These are phyloP conservation scores for Suncus etruscus DNA, from an alignment of 2,113 vertebrate species.

Conservation along the genomic window DNA sequence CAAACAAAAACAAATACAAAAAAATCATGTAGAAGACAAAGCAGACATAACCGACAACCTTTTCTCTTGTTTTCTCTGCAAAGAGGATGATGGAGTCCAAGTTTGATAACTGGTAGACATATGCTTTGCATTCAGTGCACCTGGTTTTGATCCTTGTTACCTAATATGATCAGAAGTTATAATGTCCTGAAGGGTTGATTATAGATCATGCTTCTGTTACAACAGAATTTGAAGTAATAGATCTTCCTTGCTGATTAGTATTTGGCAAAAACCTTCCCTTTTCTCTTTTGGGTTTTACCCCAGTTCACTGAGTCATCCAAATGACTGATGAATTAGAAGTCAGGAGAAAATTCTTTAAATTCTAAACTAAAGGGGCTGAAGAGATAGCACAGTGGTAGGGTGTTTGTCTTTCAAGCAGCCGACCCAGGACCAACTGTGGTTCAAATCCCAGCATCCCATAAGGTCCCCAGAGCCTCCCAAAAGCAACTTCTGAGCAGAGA, in stretches of 20 bases:
- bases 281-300: neutral
- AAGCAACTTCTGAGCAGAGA: no score
- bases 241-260: neutral
- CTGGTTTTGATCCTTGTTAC: no score
- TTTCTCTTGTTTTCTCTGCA: neutral
- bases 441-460: no score
- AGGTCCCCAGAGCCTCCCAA: no score
- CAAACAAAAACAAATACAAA: no score
- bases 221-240: neutral
- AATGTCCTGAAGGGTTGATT: neutral
- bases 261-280: neutral
- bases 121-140: no score
- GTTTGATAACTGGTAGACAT: no score
- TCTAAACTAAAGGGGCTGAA: neutral
- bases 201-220: neutral
- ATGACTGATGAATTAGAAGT: neutral
- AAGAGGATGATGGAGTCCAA: slow-evolving; percentile 5
- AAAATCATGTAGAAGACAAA: neutral
- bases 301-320: neutral
- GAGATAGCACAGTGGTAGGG: no score
- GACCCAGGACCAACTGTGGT: no score
- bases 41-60: slow-evolving; percentile 9
- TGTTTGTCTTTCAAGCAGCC: no score
- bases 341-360: neutral
- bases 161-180: no score